Percentiles rank a stretch among this genome's conserved stretches.
phyloP scores from a whole-genome alignment of 2,113 vertebrate species.

The Engraulis encrasicolus region DNA sequence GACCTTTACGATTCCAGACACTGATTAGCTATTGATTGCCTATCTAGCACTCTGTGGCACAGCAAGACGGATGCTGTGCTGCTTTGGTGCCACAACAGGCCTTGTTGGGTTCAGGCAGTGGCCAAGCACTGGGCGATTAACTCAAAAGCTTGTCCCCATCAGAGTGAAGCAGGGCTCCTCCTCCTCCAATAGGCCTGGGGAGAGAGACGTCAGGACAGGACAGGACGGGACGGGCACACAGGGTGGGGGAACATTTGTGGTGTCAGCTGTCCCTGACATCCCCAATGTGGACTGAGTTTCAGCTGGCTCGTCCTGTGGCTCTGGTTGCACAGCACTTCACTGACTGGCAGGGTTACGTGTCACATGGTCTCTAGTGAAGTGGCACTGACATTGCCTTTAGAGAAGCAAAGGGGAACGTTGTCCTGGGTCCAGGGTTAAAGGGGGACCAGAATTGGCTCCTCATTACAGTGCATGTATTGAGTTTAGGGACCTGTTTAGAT shows the following conservation, averaged over 20 bases:
- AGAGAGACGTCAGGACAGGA: neutral
- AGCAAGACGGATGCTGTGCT: neutral
- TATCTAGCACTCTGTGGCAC: neutral
- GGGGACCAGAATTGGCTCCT: no score
- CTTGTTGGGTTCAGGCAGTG: no score
- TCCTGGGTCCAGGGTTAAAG: no score
- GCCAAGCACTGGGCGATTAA: no score
- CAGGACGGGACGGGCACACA: neutral
- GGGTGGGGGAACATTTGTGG: constrained; percentile 20
- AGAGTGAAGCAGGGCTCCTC: no score
- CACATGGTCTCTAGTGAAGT: constrained; percentile 14
- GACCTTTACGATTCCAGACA: constrained; percentile 30
- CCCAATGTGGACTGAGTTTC: constrained; percentile 20
- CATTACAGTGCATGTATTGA: no score
- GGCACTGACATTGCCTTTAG: neutral
- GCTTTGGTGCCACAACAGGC: neutral
- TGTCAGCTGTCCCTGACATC: constrained; percentile 24
- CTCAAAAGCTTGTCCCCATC: no score
- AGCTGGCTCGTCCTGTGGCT: constrained; percentile 8
- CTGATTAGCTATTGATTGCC: constrained; percentile 34
- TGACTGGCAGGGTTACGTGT: neutral
- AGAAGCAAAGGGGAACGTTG: no score
- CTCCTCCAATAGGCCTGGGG: neutral
- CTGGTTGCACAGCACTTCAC: neutral
- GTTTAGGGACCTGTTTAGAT: no score